Evolutionary conservation across 2,888 invertebrate genomes (phyloP).

Genomic region (Allygus modestus): DNA sequence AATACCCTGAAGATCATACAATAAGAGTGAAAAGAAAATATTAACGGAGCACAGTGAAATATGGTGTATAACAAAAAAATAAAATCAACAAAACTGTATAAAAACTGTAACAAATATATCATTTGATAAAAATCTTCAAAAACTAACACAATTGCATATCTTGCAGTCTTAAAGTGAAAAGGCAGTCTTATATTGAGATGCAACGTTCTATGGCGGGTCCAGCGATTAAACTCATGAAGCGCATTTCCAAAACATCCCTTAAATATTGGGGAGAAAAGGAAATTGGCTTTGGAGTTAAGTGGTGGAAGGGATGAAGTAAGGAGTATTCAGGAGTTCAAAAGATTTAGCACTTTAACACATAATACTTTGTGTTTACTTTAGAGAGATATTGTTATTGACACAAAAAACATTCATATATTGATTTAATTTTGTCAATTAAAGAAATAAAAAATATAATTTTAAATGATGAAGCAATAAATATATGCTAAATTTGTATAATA

Average conservation of each 20-base stretch:
- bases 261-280: no score
- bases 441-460: no score
- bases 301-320: no score
- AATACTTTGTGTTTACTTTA: no score
- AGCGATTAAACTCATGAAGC: neutral
- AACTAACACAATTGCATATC: slow-evolving; percentile 60
- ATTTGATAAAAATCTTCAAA: slow-evolving; percentile 60
- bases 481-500: no score
- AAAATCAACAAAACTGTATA: slow-evolving; percentile 60
- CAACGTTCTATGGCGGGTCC: slow-evolving; percentile 16
- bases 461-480: no score
- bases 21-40: neutral
- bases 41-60: neutral
- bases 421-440: no score
- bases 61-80: slow-evolving; percentile 55
- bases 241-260: slow-evolving; percentile 37
- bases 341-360: no score
- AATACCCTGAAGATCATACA: slow-evolving; percentile 27
- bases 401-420: no score
- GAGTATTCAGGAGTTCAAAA: no score
- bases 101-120: slow-evolving; percentile 61
- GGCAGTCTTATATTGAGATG: slow-evolving; percentile 61
- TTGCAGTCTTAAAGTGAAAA: slow-evolving; percentile 58
- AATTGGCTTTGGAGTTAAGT: no score
- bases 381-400: no score